phyloP scores from a whole-genome alignment of 2,797 vertebrate species.

The Leptodactylus fallax region DNA sequence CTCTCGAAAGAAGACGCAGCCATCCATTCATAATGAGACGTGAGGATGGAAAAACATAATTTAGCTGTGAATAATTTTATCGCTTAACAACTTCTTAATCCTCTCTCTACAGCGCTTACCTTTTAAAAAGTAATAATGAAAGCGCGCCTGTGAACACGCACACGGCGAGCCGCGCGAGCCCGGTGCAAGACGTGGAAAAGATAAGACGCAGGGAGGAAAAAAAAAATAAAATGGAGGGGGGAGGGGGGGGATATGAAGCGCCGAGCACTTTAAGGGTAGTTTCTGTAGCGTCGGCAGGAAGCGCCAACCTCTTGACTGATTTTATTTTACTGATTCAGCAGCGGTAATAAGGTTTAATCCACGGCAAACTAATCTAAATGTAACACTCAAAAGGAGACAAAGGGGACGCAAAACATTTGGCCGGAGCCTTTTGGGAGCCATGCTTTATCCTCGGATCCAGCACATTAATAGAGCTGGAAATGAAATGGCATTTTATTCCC shows the following conservation, averaged over 20 bases:
- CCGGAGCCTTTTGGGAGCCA: slow-evolving; percentile 73
- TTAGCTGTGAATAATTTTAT: slow-evolving; percentile 69
- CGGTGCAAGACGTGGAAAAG: slow-evolving; percentile 34
- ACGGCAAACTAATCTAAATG: slow-evolving; percentile 79
- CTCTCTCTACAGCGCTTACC: slow-evolving; percentile 63
- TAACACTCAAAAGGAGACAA: slow-evolving; percentile 80
- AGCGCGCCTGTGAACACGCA: slow-evolving; percentile 6
- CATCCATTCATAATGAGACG: slow-evolving; percentile 63
- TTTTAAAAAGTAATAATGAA: slow-evolving; percentile 49
- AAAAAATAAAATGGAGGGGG: slow-evolving; percentile 42
- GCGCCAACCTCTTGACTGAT: slow-evolving; percentile 71
- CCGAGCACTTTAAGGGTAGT: slow-evolving; percentile 66
- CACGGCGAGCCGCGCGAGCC: neutral
- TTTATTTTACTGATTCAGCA: slow-evolving; percentile 71
- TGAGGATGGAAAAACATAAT: slow-evolving; percentile 65
- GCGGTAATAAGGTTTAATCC: slow-evolving; percentile 79
- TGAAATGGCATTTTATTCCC: slow-evolving; percentile 77
- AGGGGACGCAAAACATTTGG: slow-evolving; percentile 71
- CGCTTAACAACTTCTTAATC: slow-evolving; percentile 71
- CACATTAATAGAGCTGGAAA: slow-evolving; percentile 76
- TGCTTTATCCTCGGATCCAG: slow-evolving; percentile 76
- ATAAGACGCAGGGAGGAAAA: slow-evolving; percentile 4
- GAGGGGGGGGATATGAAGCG: slow-evolving; percentile 27
- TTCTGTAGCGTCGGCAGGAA: slow-evolving; percentile 68
- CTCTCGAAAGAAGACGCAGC: slow-evolving; percentile 47